Evolutionary conservation across 2,888 invertebrate genomes (phyloP).

Genomic region (Hemithea aestivaria): DNA sequence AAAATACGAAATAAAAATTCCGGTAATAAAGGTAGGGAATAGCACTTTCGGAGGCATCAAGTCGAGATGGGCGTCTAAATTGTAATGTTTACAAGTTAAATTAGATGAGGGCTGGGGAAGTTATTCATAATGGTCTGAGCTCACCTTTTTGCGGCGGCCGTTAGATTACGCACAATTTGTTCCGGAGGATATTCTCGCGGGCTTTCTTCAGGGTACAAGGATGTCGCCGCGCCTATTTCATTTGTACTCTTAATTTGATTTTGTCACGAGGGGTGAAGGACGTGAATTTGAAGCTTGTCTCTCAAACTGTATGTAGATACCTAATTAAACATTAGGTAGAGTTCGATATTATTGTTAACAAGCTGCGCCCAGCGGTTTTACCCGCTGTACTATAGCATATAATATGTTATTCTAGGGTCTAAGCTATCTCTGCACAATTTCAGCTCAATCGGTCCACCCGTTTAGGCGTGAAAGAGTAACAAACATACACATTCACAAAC

Average conservation of each 20-base stretch:
- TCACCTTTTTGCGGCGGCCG: conserved; percentile 56
- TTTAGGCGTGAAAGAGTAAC: too few species aligned
- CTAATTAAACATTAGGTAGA: too few species aligned
- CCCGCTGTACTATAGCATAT: too few species aligned
- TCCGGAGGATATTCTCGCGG: conserved; percentile 22
- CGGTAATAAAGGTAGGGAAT: conserved; percentile 58
- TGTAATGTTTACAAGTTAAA: conserved; percentile 75
- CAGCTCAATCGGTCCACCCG: too few species aligned
- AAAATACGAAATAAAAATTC: conserved; percentile 59
- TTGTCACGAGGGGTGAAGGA: neutral
- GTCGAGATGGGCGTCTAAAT: conserved; percentile 66
- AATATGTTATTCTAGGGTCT: too few species aligned
- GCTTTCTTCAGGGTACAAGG: conserved; percentile 8
- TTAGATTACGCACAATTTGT: conserved; percentile 62
- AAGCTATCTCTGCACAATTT: too few species aligned
- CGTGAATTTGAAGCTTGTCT: neutral
- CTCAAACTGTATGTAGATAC: conserved; percentile 1
- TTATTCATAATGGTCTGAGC: conserved; percentile 59
- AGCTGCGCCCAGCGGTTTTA: too few species aligned
- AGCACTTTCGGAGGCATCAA: conserved; percentile 65
- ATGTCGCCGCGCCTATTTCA: neutral
- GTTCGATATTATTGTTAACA: too few species aligned
- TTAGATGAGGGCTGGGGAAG: conserved; percentile 63
- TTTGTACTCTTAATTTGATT: conserved; percentile 2
- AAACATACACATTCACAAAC: too few species aligned